Evolutionary conservation across 2,797 vertebrate species (phyloP), one percentile per base, ranked within the genome.

Genomic region (Podarcis lilfordi): DNA sequence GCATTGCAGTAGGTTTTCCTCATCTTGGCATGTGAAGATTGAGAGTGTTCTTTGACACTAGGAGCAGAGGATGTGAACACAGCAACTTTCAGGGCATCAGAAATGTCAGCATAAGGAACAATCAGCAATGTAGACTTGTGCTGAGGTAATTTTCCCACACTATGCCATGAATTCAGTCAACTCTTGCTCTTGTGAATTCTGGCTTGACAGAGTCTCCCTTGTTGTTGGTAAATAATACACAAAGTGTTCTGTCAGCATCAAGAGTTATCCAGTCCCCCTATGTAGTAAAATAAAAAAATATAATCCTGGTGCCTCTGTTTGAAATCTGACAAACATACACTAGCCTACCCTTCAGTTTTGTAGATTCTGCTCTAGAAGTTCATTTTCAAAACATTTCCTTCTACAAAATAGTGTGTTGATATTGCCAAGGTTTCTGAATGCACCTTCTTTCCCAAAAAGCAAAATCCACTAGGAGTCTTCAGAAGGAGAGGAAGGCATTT

Each of bases 1-100:
- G 96, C 95, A 95, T 97, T 97, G 94, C 96, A 96, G 95, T 96
- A 95, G 94, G 95, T 96, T 97, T 97, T 96, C 94, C 93, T 96
- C 95, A 92, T 95, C 92, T 96, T 96, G 96, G 96, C 96, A 94
- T 96, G 93, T 96, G 94, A 96, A 96, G 95, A 96, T 91, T 95
- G 93, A 96, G 93, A 90, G 93, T 92, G 84, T 97, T 96, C 96
- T 96, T 97, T 97, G 96, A 96, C 96, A 97, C 93, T 84, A 95
- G 93, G 87, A 96, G 93, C 93, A 96, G 92, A 96, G 92, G 93
- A 96, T 96, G 95, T 96, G 96, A 96, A 92, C 94, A 94, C 95
- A 96, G 96, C 95, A 96, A 95, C 94, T 95, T 97, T 96, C 91
- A 88, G 95, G 95, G 91, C 94, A 96, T 95, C 95, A 93, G 89